Conservation (phyloP, 2,797 vertebrate genomes). For the Limosa lapponica region DNA sequence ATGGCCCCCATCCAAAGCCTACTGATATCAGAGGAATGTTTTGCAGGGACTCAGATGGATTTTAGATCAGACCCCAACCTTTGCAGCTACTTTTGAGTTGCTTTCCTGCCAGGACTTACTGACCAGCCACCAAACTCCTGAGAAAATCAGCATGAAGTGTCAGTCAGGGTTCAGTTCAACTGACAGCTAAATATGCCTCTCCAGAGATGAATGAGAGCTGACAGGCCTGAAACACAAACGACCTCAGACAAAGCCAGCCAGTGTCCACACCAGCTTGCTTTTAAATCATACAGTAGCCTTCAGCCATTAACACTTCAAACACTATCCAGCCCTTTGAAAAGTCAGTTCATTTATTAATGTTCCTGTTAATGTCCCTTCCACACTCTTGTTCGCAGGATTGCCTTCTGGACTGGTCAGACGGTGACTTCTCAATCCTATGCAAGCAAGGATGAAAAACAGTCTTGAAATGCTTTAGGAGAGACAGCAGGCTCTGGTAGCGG, state of each 20-base stretch:
- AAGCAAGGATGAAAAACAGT: neutral
- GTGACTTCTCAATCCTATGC: neutral
- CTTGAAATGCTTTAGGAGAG: neutral
- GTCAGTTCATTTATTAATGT: slow-evolving; percentile 25
- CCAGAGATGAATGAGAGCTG: slow-evolving; percentile 28
- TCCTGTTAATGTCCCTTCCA: neutral
- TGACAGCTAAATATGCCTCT: slow-evolving; percentile 37
- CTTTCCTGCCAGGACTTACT: slow-evolving; percentile 9
- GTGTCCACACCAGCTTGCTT: slow-evolving; percentile 25
- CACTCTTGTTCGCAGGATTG: neutral
- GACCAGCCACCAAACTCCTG: slow-evolving; percentile 36
- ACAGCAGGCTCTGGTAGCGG: neutral
- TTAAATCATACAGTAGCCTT: slow-evolving; percentile 41
- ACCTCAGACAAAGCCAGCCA: slow-evolving; percentile 32
- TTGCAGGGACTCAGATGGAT: neutral
- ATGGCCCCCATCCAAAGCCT: slow-evolving; percentile 56
- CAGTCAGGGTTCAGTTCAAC: slow-evolving; percentile 57
- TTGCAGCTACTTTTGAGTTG: slow-evolving; percentile 11
- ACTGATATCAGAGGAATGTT: slow-evolving; percentile 49
- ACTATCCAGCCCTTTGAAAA: neutral
- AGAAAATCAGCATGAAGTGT: slow-evolving; percentile 54
- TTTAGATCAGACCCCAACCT: slow-evolving; percentile 24
- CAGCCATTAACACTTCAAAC: slow-evolving; percentile 51
- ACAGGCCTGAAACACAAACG: neutral
- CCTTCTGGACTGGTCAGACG: neutral